Evolutionary conservation across 2,113 vertebrate genomes (phyloP).

Genomic region (Zootoca vivipara): DNA sequence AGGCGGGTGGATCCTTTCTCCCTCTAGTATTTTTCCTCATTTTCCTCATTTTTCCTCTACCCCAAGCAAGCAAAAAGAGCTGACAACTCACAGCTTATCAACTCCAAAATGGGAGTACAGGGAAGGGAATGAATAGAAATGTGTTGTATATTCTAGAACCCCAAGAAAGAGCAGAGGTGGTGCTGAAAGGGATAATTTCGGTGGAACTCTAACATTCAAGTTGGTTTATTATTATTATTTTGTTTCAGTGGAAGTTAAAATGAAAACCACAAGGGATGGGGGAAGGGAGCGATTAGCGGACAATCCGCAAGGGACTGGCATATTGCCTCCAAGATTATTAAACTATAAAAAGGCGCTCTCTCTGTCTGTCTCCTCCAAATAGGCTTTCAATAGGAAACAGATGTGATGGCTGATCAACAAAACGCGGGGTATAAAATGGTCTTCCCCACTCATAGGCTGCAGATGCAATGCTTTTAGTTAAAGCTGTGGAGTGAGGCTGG

Average conservation of each 20-base stretch:
- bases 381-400: slow-evolving; percentile 72
- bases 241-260: slow-evolving; percentile 7
- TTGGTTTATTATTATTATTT: neutral
- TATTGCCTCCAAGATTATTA: slow-evolving; percentile 56
- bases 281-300: slow-evolving; percentile 28
- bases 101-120: neutral
- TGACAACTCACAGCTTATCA: neutral
- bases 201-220: neutral
- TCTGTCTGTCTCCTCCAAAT: slow-evolving; percentile 50
- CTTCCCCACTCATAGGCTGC: slow-evolving; percentile 25
- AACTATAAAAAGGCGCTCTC: slow-evolving; percentile 49
- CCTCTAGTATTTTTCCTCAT: neutral
- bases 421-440: slow-evolving; percentile 56
- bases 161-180: neutral
- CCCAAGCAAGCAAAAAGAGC: neutral
- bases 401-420: slow-evolving; percentile 65
- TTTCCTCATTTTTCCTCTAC: neutral
- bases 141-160: neutral
- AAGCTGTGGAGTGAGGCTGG: slow-evolving; percentile 29
- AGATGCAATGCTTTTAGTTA: slow-evolving; percentile 53
- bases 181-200: neutral
- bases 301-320: fast-evolving
- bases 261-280: neutral
- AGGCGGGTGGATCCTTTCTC: neutral
- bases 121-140: neutral